A percentile compares a stretch with the other conserved stretches of the same genome.
phyloP scores from a whole-genome alignment of 2,888 invertebrate genomes.

The Leptinotarsa peninsularis region DNA sequence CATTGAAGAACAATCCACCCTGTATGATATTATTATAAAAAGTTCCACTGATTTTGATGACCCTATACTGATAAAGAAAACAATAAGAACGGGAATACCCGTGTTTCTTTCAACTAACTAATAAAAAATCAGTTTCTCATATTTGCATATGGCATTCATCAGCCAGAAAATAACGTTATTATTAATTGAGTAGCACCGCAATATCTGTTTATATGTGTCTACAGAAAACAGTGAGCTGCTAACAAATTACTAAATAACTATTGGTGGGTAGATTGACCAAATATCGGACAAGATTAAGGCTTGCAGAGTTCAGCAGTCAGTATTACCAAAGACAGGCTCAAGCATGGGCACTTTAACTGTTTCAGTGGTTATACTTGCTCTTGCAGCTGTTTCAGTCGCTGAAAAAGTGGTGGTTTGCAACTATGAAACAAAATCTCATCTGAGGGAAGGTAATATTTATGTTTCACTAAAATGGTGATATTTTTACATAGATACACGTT shows the following conservation, averaged over 20 bases:
- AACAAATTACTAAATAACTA: constrained; percentile 10
- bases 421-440: constrained; percentile 78
- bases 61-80: not conserved
- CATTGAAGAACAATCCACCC: too few relatives aligned
- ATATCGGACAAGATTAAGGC: constrained; percentile 22
- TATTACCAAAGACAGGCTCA: constrained; percentile 28
- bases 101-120: not conserved
- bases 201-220: not conserved
- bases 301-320: constrained; percentile 22
- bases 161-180: not conserved
- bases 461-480: too few relatives aligned
- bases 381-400: constrained; percentile 47
- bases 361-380: constrained; percentile 38
- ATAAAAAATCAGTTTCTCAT: too few relatives aligned
- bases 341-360: constrained; percentile 32
- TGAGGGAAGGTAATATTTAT: constrained; percentile 74
- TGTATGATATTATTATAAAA: too few relatives aligned
- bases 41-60: not conserved
- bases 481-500: not conserved
- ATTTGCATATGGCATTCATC: not conserved
- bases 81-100: not conserved
- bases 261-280: constrained; percentile 33
- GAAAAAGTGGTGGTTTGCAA: constrained; percentile 77
- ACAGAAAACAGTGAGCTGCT: not conserved
- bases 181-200: not conserved